phyloP scores from a whole-genome alignment of 2,797 vertebrate species.

The Cryptoprocta ferox region DNA sequence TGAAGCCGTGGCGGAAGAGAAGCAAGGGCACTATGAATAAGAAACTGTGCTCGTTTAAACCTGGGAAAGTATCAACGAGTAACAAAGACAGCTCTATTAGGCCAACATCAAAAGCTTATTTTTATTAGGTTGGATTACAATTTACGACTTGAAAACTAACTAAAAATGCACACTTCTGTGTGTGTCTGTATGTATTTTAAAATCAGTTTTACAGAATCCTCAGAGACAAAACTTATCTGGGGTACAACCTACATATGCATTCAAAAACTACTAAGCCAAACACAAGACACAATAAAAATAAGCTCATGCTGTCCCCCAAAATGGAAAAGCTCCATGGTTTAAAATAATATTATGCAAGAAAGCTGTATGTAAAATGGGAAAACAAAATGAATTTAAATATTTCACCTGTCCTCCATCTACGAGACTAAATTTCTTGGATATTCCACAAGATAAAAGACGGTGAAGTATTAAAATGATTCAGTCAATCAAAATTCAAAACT shows the following conservation, averaged over 20 bases:
- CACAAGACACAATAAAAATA: not conserved
- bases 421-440: not conserved
- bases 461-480: not conserved
- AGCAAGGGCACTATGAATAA: conserved; percentile 43
- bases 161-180: not conserved
- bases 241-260: not conserved
- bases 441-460: not conserved
- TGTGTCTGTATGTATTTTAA: not conserved
- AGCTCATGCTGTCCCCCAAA: not conserved
- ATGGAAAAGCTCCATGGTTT: not conserved
- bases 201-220: not conserved
- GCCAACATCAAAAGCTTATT: not conserved
- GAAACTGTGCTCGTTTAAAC: not conserved
- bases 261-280: not conserved
- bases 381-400: conserved; percentile 19
- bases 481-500: not conserved
- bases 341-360: not conserved
- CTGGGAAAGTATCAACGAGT: conserved; percentile 12
- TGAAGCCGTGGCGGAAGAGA: conserved; percentile 36
- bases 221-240: not conserved
- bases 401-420: not conserved
- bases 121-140: not conserved
- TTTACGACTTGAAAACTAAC: not conserved
- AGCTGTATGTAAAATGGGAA: not conserved
- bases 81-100: not conserved